These are phyloP conservation scores for Acrocyrtus sp. DNA, from an alignment of 2,888 invertebrate genomes.

Conservation along the genomic window DNA sequence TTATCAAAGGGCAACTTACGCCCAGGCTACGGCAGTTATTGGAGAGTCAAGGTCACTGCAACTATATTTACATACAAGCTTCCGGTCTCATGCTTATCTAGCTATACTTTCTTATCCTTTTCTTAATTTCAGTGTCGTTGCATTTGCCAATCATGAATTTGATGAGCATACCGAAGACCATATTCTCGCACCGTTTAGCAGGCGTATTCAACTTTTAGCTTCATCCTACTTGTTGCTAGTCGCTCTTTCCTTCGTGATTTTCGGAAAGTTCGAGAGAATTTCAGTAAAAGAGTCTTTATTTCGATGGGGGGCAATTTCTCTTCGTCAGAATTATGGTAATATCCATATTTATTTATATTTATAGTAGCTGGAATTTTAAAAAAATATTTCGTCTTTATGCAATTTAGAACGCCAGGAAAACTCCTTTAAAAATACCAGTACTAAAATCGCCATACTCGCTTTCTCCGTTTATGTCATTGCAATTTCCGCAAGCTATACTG, in stretches of 20 bases:
- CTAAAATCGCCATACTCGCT: no score
- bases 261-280: neutral
- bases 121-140: conserved; percentile 16
- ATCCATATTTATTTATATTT: no score
- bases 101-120: no score
- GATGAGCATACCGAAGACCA: conserved; percentile 10
- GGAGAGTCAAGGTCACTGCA: conserved; percentile 37
- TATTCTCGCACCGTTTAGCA: conserved; percentile 5
- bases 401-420: no score
- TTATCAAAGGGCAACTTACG: neutral
- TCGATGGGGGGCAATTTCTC: neutral
- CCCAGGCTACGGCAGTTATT: conserved; percentile 27
- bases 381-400: no score
- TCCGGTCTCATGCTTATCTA: no score
- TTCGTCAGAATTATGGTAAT: conserved; percentile 9
- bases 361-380: no score
- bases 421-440: no score
- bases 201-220: neutral
- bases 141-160: conserved; percentile 31
- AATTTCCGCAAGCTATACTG: conserved; percentile 28
- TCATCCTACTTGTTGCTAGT: neutral
- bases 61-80: no score
- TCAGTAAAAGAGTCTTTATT: conserved; percentile 4
- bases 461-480: conserved; percentile 3
- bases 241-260: neutral